Conservation (phyloP, 2,797 vertebrate species). For the Eleutherodactylus coqui region DNA sequence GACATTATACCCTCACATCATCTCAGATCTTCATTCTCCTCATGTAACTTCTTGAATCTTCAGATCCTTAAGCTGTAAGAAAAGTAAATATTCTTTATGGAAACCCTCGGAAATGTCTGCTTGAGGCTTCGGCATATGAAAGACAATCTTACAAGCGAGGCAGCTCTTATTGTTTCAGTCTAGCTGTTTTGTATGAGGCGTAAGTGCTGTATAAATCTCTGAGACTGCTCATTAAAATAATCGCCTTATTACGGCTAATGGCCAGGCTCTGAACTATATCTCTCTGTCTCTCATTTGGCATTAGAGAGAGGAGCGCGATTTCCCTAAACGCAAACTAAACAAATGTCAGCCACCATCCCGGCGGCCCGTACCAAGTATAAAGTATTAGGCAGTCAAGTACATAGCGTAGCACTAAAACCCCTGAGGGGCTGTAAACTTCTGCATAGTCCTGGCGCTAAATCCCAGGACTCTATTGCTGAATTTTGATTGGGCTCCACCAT, state of each 20-base stretch:
- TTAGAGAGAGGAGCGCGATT: slow-evolving; percentile 30
- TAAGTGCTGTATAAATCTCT: slow-evolving; percentile 61
- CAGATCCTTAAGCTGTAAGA: slow-evolving; percentile 41
- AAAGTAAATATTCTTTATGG: slow-evolving; percentile 14
- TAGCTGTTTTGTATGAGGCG: slow-evolving; percentile 16
- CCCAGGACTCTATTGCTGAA: not conserved
- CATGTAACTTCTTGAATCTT: not conserved
- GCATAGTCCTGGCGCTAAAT: not conserved
- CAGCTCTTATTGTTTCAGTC: slow-evolving; percentile 40
- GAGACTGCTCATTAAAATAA: slow-evolving; percentile 61
- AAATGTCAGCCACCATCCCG: slow-evolving; percentile 17
- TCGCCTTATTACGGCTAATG: slow-evolving; percentile 61
- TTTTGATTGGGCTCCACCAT: not conserved
- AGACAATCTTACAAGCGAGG: slow-evolving; percentile 35
- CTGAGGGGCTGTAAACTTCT: not conserved
- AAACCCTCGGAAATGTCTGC: slow-evolving; percentile 3
- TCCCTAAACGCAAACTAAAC: slow-evolving; percentile 33
- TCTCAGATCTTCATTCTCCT: not conserved
- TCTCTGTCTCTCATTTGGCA: slow-evolving; percentile 50
- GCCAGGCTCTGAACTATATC: slow-evolving; percentile 38
- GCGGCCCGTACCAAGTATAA: not conserved
- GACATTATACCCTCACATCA: not conserved
- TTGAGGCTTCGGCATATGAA: slow-evolving; percentile 16
- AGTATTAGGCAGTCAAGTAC: not conserved
- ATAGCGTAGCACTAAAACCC: slow-evolving; percentile 4